Evolutionary conservation across 2,797 vertebrate genomes (phyloP), one percentile per base, ranked within the genome.

Genomic region (Arctocebus calabarensis): DNA sequence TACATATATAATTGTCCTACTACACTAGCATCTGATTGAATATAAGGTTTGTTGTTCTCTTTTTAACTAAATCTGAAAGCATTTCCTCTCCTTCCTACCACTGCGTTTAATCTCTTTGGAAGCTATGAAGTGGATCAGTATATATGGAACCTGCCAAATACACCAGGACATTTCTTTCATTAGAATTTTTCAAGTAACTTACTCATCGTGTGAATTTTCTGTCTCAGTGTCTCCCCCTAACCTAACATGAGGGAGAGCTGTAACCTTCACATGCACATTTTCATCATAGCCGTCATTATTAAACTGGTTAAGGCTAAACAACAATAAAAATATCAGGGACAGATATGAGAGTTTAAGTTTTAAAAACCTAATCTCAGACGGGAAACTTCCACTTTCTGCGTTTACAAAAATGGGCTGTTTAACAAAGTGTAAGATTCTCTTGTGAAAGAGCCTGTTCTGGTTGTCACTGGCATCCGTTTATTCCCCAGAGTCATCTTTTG

Each of bases 291-390:
- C 74, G 37, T 71, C 64, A 66, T 52, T 43, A 48, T 52, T 37
- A 55, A 73, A 25, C 13, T 71, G 11, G 7, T 68, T 66, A 95
- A 45, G 12, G 25, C 1, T 43, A 93, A 88, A 34, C 9, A 85
- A 17, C 22, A 70, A 45, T 57, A 57, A 75, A 68, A 73, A 52
- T 37, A 75, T 25, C n/a, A 92, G 43, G 52, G 3, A 62, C 8
- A 20, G 13, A 70, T 34, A 81, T 8, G 34, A 90, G 10, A 45
- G 10, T 52, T 91, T 61, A 61, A 7, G 61, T 61, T 94, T 70
- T 84, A 17, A 84, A 92, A 94, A 94, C 5, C 20, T 64, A 71
- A 61, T 75, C n/a, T 84, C 52, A 88, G 37, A 62, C 73, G n/a
- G 45, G 32, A 75, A 70, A 45, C 6, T 70, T 90, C 84, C 77